Evolutionary conservation across 1,140 invertebrate genomes (phyloP), one percentile per base, ranked within the genome.

Genomic region (Heliothis subflexa): DNA sequence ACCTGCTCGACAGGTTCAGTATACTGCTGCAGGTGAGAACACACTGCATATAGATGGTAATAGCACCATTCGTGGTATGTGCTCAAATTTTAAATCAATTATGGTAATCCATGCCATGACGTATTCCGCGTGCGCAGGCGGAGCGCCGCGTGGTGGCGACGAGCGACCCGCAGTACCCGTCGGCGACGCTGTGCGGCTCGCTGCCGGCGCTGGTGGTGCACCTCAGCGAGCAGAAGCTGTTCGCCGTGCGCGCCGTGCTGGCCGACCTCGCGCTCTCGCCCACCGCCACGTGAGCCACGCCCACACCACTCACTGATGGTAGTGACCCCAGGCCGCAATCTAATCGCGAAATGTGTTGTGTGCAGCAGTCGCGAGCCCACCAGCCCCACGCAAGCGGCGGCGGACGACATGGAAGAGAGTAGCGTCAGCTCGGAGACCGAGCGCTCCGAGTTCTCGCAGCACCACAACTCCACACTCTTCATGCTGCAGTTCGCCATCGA

Each of bases 1-100:
- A 99, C 86, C 95, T 99, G 12, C 91, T 99, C 18, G 98, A 99
- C 89, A 96, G 97, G 84, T 99, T 99, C 88, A 98, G 97, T 85
- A 99, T 99, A 83, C 97, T 97, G 9, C 87, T 99, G 3, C 97
- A 97, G 89, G 95, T 97, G 0, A 64, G 4, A 16, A n/a, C 18
- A 21, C n/a, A n/a, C n/a, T n/a, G 21, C 21, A 25, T 25, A 25
- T 25, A 25, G 21, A 25, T 25, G 21, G 21, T 25, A 25, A 25
- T 25, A 0, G 21, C 21, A 25, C 21, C 2, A 25, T 2, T 25
- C 2, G 21, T 25, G 2, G 0, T 25, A 25, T 25, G 2, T 25
- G 21, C 21, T 25, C 2, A 25, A 25, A 25, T 25, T 25, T 25
- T 25, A n/a, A n/a, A n/a, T n/a, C n/a, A n/a, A n/a, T n/a, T n/a